Percentiles rank a stretch among this genome's conserved stretches.
phyloP scores from a whole-genome alignment of 1,140 invertebrate genomes.

The Batillaria attramentaria region DNA sequence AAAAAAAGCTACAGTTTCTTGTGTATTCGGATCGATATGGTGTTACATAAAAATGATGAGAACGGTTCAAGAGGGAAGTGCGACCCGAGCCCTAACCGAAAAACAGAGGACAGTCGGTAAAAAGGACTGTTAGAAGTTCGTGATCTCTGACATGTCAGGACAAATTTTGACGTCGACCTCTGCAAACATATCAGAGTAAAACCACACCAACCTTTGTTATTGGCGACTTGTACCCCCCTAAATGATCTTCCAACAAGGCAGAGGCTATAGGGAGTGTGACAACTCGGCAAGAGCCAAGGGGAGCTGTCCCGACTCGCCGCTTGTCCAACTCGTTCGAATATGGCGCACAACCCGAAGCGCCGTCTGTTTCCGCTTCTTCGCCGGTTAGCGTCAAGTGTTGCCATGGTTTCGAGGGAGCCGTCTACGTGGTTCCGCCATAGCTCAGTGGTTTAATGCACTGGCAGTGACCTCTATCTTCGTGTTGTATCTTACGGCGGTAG shows the following conservation, averaged over 20 bases:
- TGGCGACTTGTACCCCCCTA: no score
- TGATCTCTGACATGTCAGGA: not conserved
- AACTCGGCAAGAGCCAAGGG: constrained; percentile 24
- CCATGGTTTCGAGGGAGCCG: no score
- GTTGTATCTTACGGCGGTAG: no score
- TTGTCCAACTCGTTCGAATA: constrained; percentile 32
- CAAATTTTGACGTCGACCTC: not conserved
- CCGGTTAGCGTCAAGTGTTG: constrained; percentile 21
- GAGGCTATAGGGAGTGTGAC: constrained; percentile 1
- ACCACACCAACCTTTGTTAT: not conserved
- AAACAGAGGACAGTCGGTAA: not conserved
- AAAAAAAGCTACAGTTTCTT: no score
- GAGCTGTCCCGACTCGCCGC: constrained; percentile 18
- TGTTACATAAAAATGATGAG: no score
- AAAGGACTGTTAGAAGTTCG: not conserved
- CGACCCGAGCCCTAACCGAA: not conserved
- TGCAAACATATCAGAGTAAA: not conserved
- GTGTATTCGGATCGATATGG: no score
- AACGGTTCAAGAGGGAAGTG: not conserved
- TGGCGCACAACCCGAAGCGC: constrained; percentile 27
- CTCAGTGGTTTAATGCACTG: no score
- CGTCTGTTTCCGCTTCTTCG: constrained; percentile 28
- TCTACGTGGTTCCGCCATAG: not conserved
- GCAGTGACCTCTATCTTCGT: no score
- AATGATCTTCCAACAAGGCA: not conserved